phyloP scores from a whole-genome alignment of 2,888 invertebrate species.

The Sphaerophoria rueppellii region DNA sequence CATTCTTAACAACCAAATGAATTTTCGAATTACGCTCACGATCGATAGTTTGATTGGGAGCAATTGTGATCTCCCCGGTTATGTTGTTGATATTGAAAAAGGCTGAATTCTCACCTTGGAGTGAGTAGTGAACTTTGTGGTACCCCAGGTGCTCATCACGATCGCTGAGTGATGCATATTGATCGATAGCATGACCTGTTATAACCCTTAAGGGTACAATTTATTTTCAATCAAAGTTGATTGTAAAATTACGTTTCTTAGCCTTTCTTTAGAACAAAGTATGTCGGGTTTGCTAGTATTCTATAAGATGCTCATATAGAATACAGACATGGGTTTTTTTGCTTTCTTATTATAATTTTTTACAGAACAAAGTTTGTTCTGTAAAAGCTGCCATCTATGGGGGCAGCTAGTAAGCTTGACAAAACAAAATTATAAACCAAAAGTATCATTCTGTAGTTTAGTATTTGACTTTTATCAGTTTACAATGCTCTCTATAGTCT shows the following conservation, averaged over 20 bases:
- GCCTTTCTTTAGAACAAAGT: too few species aligned
- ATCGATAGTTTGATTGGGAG: slow-evolving; percentile 87
- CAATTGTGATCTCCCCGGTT: slow-evolving; percentile 87
- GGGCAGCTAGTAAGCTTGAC: too few species aligned
- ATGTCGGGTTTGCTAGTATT: too few species aligned
- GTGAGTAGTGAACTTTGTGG: slow-evolving; percentile 87
- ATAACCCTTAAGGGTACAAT: slow-evolving; percentile 86
- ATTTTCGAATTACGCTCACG: slow-evolving; percentile 88
- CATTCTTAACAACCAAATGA: slow-evolving; percentile 87
- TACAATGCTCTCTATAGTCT: too few species aligned
- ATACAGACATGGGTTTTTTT: too few species aligned
- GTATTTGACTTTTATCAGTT: too few species aligned
- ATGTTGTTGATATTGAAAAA: slow-evolving; percentile 88
- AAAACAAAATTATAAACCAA: too few species aligned
- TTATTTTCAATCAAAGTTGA: slow-evolving; percentile 88
- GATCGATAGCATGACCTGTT: slow-evolving; percentile 88
- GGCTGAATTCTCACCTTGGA: slow-evolving; percentile 89
- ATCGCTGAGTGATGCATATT: slow-evolving; percentile 85
- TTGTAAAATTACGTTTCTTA: slow-evolving; percentile 77
- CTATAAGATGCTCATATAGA: too few species aligned
- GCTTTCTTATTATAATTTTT: too few species aligned
- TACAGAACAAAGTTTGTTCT: too few species aligned
- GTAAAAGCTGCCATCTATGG: too few species aligned
- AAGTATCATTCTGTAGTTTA: too few species aligned
- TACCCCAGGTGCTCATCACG: slow-evolving; percentile 85